These are phyloP conservation scores for Seladonia tumulorum DNA, from an alignment of 2,888 invertebrate genomes.

Conservation along the genomic window DNA sequence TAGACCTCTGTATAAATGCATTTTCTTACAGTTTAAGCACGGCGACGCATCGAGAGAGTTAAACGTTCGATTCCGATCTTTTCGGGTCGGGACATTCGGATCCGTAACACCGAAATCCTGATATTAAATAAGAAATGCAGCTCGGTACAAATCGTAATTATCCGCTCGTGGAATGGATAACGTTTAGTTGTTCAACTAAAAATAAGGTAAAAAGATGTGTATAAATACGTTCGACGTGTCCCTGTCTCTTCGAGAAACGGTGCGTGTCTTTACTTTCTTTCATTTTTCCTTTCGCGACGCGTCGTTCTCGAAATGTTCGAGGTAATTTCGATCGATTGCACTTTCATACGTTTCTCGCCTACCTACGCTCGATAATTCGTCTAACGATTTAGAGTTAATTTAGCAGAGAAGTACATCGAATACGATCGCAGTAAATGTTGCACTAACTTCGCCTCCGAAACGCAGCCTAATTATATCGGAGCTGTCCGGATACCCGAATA, in stretches of 20 bases:
- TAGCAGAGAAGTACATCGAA: slow-evolving; percentile 17
- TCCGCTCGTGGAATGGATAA: slow-evolving; percentile 44
- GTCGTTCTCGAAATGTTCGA: slow-evolving; percentile 11
- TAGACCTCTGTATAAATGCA: neutral
- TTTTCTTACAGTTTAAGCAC: neutral
- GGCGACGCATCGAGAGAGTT: neutral
- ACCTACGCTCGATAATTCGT: neutral
- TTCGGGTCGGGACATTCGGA: slow-evolving; percentile 20
- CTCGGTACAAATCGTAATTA: slow-evolving; percentile 37
- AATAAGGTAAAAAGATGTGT: neutral
- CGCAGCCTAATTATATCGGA: slow-evolving; percentile 8
- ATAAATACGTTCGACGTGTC: slow-evolving; percentile 3
- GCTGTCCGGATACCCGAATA: neutral
- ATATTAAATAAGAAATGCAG: slow-evolving; percentile 30
- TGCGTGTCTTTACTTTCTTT: neutral
- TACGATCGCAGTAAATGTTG: slow-evolving; percentile 16
- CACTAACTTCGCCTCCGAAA: slow-evolving; percentile 9
- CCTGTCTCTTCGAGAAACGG: slow-evolving; percentile 6
- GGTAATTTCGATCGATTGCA: slow-evolving; percentile 37
- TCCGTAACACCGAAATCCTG: slow-evolving; percentile 23
- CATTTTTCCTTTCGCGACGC: neutral
- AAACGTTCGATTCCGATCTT: slow-evolving; percentile 3
- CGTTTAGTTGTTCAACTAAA: slow-evolving; percentile 6
- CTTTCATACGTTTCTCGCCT: slow-evolving; percentile 11
- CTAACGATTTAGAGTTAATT: slow-evolving; percentile 34